Evolutionary conservation across 2,888 invertebrate genomes (phyloP).

Genomic region (Noctua janthe): DNA sequence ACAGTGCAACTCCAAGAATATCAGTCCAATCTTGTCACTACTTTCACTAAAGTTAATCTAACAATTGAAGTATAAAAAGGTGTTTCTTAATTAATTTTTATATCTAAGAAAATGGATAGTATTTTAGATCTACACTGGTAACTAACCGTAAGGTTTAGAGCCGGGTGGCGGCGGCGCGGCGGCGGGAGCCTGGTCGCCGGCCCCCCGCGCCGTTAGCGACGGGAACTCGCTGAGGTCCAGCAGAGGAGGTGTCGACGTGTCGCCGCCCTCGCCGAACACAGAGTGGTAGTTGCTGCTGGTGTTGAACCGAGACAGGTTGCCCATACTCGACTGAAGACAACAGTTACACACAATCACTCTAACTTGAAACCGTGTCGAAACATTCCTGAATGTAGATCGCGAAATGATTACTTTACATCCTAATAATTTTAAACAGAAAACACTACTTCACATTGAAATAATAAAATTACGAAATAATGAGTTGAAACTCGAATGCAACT

Average conservation of each 20-base stretch:
- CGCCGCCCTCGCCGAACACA: slow-evolving; percentile 94
- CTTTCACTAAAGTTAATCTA: slow-evolving; percentile 5
- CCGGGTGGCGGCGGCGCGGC: slow-evolving; percentile 97
- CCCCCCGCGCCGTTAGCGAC: slow-evolving; percentile 96
- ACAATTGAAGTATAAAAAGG: not conserved
- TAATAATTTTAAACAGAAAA: not conserved
- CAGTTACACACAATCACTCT: slow-evolving; percentile 13
- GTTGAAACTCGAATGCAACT: slow-evolving; percentile 43
- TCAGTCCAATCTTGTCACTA: not conserved
- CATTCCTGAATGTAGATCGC: slow-evolving; percentile 5
- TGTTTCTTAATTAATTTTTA: not conserved
- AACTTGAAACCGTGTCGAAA: not conserved
- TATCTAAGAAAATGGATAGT: not conserved
- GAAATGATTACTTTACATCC: not conserved
- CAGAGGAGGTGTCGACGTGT: slow-evolving; percentile 95
- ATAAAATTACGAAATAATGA: slow-evolving; percentile 18
- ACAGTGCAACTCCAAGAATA: not conserved
- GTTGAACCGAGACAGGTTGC: slow-evolving; percentile 91
- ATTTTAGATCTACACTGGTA: not conserved
- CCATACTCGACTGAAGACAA: slow-evolving; percentile 90
- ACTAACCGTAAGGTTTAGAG: slow-evolving; percentile 96
- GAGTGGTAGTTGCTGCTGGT: slow-evolving; percentile 94
- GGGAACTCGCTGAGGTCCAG: slow-evolving; percentile 98
- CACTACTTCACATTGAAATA: slow-evolving; percentile 1
- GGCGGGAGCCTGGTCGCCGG: slow-evolving; percentile 94